These are phyloP conservation scores for Augiades crinisus DNA, from an alignment of 2,888 invertebrate genomes.

Conservation along the genomic window DNA sequence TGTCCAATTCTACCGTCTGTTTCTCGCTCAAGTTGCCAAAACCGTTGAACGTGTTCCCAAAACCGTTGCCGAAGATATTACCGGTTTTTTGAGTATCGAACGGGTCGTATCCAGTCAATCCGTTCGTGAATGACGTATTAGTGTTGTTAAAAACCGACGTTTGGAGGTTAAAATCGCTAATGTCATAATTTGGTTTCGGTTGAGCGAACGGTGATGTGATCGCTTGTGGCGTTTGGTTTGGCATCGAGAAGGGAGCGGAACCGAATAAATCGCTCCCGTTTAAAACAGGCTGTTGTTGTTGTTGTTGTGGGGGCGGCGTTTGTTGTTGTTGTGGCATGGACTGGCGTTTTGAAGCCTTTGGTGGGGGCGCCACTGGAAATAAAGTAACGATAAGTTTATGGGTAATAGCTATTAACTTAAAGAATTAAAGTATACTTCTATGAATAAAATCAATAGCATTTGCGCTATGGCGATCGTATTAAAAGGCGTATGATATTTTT, in stretches of 20 bases:
- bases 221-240: constrained; percentile 36
- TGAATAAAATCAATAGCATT: no score
- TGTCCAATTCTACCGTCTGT: constrained; percentile 67
- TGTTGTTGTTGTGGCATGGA: constrained; percentile 46
- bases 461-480: no score
- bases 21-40: constrained; percentile 74
- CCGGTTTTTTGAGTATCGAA: constrained; percentile 90
- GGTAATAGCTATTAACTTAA: neutral
- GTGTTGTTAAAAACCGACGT: constrained; percentile 65
- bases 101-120: constrained; percentile 84
- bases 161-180: constrained; percentile 68
- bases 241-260: constrained; percentile 86
- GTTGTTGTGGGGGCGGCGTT: constrained; percentile 34
- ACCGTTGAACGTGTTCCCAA: constrained; percentile 65
- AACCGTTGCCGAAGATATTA: constrained; percentile 66
- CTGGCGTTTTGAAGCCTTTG: constrained; percentile 85
- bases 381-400: constrained; percentile 11
- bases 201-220: constrained; percentile 40
- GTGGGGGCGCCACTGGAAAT: constrained; percentile 92
- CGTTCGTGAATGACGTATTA: constrained; percentile 61
- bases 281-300: constrained; percentile 49
- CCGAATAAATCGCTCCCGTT: constrained; percentile 90
- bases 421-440: no score
- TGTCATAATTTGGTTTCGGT: constrained; percentile 70
- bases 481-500: no score